Evolutionary conservation across 2,797 vertebrate genomes (phyloP).

Genomic region (Spatula versicolor): DNA sequence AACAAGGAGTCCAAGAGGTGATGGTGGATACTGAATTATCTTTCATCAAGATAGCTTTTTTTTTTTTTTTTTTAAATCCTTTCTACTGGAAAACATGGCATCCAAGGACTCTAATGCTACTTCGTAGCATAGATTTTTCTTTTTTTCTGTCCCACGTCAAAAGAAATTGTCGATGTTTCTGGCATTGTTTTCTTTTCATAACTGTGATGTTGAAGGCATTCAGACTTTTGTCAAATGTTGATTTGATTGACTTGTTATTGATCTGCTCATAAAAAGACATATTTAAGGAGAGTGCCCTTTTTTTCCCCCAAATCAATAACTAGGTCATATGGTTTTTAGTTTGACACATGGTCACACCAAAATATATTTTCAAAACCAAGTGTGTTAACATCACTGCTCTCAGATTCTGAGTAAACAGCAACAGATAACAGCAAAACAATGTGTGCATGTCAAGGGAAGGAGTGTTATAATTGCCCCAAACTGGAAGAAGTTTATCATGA

Average conservation of each 20-base stretch:
- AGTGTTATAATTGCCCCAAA: neutral
- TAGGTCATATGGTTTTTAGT: neutral
- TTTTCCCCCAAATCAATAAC: rapidly evolving
- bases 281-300: neutral
- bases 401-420: neutral
- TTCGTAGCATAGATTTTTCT: neutral
- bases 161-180: neutral
- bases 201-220: neutral
- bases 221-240: neutral
- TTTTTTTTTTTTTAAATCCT: neutral
- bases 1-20: neutral
- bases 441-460: rapidly evolving
- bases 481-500: conserved; percentile 8
- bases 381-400: neutral
- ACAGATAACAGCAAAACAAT: neutral
- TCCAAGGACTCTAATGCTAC: neutral
- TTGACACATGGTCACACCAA: neutral
- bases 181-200: neutral
- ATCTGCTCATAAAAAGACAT: neutral
- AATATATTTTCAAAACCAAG: neutral
- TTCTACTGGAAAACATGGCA: neutral
- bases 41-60: neutral
- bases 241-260: neutral
- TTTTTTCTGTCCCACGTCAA: neutral
- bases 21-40: neutral